Evolutionary conservation across 2,797 vertebrate species (phyloP).

Genomic region (Anomalospiza imberbis): DNA sequence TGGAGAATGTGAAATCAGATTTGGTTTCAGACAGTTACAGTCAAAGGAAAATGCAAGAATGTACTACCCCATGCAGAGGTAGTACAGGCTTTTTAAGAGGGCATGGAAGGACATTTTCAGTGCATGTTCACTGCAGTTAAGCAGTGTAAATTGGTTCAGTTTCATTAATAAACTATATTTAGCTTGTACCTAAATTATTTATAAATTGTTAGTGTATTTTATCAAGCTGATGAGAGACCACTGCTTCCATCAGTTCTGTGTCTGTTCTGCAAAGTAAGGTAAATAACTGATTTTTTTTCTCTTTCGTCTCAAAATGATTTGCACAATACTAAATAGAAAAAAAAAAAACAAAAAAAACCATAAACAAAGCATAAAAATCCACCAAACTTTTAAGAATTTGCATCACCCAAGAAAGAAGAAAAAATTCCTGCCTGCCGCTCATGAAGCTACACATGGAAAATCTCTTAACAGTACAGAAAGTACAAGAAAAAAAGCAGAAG

Average conservation of each 20-base stretch:
- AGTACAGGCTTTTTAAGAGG: not conserved
- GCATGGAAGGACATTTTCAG: not conserved
- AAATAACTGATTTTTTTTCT: not conserved
- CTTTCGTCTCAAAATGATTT: not conserved
- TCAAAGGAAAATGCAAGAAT: not conserved
- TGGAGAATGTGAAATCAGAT: not conserved
- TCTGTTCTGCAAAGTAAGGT: not conserved
- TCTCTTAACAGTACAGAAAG: not conserved
- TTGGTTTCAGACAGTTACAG: not conserved
- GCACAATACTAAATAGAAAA: not conserved
- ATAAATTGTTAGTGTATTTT: not conserved
- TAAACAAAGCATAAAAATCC: not conserved
- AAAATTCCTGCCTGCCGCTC: not conserved
- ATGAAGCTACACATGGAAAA: not conserved
- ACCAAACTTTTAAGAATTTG: not conserved
- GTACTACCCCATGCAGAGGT: not conserved
- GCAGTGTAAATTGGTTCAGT: not conserved
- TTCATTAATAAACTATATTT: constrained; percentile 17
- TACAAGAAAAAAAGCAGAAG: not conserved
- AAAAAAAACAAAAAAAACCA: not conserved
- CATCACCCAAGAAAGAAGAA: not conserved
- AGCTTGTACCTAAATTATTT: constrained; percentile 4
- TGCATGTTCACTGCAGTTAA: not conserved
- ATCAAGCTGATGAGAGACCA: not conserved
- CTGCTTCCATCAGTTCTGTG: not conserved